Base-by-base conservation (phyloP, 2,797 vertebrate species). In the Eurystomus glaucurus region DNA sequence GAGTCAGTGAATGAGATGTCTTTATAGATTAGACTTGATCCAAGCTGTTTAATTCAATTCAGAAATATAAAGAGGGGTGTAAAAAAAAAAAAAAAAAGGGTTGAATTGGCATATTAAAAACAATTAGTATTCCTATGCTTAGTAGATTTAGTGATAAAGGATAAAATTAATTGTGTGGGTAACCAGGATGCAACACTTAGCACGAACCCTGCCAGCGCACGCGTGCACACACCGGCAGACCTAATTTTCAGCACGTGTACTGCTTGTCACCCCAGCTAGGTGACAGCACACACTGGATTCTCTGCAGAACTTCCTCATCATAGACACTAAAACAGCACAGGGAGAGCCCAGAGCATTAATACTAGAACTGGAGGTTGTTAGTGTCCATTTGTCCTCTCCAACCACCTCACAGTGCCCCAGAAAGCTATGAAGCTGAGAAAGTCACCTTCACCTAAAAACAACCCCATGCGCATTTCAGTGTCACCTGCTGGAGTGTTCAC, bases 121-220 rank as follows among this genome's bases (percentile, higher is more conserved):
- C 31, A 90, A 37, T 18, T 57, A 85, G 72, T 81, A 85, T 51
- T 93, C 89, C 60, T 92, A 93, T 43, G 77, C 66, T 93, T 84
- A 76, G 72, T 31, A 71, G 80, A 51, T 72, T 87, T 46, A 82
- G 60, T 79, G 76, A 88, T 82, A 28, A 61, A 80, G n/a, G 65
- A 50, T 26, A 31, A 51, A 55, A 77, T 25, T 4, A 65, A 31
- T 15, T n/a, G 51, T 41, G 61, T 20, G n/a, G 77, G 39, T 74
- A 25, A 83, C 45, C 28, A 20, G 77, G 80, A 88, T 48, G 76
- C 69, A 78, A 52, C 52, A 26, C 31, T 9, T 58, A 54, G 69
- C 64, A 86, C 26, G 55, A 61, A 35, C 31, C 71, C 77, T 33
- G n/a, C 11, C 22, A 43, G 62, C 2, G 3, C n/a, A 29, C 25